phyloP scores from a whole-genome alignment of 2,888 invertebrate species.

The Leucozona laternaria region DNA sequence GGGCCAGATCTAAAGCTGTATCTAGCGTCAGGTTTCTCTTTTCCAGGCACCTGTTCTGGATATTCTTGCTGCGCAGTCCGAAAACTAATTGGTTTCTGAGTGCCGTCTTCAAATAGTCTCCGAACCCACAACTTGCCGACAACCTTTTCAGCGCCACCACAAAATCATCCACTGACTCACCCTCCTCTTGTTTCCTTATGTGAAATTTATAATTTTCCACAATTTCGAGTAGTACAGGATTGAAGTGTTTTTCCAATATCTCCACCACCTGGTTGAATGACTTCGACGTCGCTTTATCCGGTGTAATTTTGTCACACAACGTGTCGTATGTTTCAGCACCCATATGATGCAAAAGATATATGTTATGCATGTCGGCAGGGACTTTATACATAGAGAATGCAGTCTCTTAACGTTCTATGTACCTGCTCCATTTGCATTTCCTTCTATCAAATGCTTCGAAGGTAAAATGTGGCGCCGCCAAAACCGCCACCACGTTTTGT shows the following conservation, averaged over 20 bases:
- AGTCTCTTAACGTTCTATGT: neutral
- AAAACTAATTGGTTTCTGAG: too few relatives aligned
- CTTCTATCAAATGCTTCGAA: neutral
- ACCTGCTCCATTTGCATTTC: neutral
- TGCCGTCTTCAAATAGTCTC: too few relatives aligned
- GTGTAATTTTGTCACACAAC: slow-evolving; percentile 2
- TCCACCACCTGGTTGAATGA: slow-evolving; percentile 3
- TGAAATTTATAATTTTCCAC: slow-evolving; percentile 25
- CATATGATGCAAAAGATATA: slow-evolving; percentile 4
- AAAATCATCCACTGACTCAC: neutral
- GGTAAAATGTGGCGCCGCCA: too few relatives aligned
- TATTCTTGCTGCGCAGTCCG: too few relatives aligned
- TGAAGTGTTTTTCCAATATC: neutral
- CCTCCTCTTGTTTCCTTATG: slow-evolving; percentile 6
- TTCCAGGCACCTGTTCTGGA: too few relatives aligned
- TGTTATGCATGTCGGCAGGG: neutral
- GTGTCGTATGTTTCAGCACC: slow-evolving; percentile 4
- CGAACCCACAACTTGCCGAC: neutral
- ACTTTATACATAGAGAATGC: slow-evolving; percentile 2
- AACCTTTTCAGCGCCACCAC: neutral
- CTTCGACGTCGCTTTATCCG: neutral
- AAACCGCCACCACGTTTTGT: too few relatives aligned
- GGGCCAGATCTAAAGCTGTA: too few relatives aligned
- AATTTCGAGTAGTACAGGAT: slow-evolving; percentile 8
- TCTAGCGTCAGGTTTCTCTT: too few relatives aligned